Evolutionary conservation across 1,140 invertebrate genomes (phyloP), one percentile per base, ranked within the genome.

Genomic region (Philopotamus ludificatus): DNA sequence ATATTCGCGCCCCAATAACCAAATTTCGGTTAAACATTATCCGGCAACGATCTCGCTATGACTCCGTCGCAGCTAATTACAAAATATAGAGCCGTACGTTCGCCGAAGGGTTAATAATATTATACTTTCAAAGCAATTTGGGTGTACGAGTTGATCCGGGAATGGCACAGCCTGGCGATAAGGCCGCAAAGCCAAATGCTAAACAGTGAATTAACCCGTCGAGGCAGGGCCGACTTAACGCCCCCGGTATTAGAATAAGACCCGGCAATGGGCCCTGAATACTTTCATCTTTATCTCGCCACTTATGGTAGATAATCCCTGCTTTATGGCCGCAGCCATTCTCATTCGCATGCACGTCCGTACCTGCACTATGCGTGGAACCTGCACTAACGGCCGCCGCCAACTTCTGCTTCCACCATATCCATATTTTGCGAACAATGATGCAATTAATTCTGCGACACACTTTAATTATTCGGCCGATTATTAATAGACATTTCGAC

Each of bases 141-240:
- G 44, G 44, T n/a, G n/a, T 47, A 47, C 44, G 21, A 65, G 41
- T 59, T 65, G 23, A 59, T 65, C 55, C 63, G 25, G 55, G 59
- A 57, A 59, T 59, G 63, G 54, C 42, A 50, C 50, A 34, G 63
- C 54, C 21, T n/a, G 28, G 12, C 23, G 60, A 63, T 55, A 63
- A 41, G 51, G 21, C 28, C 25, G 28, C 58, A 50, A 54, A 63
- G 66, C 59, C 60, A 39, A 65, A 65, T 60, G 67, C 63, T 61
- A 68, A 68, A 68, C 67, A 68, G 67, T 64, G 67, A 68, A 68
- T 68, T 68, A 68, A 68, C 67, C 55, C 67, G 62, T 63, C 50
- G 50, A 49, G 57, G 54, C 34, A 26, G 42, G 34, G 54, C 26
- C 54, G 45, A 44, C 21, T 59, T 63, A 57, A 63, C 62, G 54